These are phyloP conservation scores for Hydrochoerus hydrochaeris DNA, from an alignment of 2,113 vertebrate genomes.

Conservation along the genomic window DNA sequence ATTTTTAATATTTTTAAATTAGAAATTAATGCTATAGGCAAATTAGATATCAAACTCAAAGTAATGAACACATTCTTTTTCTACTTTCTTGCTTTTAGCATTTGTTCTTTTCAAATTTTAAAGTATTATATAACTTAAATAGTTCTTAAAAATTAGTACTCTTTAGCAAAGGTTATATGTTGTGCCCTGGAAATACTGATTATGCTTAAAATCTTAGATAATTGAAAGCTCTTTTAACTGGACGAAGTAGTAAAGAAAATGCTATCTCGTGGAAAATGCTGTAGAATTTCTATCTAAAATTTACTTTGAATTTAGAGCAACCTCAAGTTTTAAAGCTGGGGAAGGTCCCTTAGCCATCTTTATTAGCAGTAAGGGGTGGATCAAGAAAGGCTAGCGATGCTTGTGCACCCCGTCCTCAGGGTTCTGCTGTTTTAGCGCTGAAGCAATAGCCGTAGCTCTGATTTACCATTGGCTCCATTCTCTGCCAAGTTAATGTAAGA, in stretches of 20 bases:
- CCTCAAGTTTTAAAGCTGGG: background rate
- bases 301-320: background rate
- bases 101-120: conserved; percentile 27
- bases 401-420: background rate
- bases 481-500: background rate
- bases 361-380: conserved; percentile 10
- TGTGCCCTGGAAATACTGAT: background rate
- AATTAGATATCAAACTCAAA: background rate
- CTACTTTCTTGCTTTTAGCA: conserved; percentile 2
- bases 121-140: background rate
- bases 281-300: background rate
- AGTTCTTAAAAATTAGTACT: background rate
- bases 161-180: background rate
- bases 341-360: background rate
- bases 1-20: conserved; percentile 48
- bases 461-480: background rate
- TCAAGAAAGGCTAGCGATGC: background rate
- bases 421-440: background rate
- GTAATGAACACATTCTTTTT: background rate
- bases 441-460: background rate
- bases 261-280: background rate
- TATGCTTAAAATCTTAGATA: background rate
- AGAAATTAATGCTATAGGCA: background rate
- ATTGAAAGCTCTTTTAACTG: background rate
- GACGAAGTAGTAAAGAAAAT: background rate